These are phyloP conservation scores for Cardinalis cardinalis DNA, from an alignment of 2,113 vertebrate genomes.

Conservation along the genomic window DNA sequence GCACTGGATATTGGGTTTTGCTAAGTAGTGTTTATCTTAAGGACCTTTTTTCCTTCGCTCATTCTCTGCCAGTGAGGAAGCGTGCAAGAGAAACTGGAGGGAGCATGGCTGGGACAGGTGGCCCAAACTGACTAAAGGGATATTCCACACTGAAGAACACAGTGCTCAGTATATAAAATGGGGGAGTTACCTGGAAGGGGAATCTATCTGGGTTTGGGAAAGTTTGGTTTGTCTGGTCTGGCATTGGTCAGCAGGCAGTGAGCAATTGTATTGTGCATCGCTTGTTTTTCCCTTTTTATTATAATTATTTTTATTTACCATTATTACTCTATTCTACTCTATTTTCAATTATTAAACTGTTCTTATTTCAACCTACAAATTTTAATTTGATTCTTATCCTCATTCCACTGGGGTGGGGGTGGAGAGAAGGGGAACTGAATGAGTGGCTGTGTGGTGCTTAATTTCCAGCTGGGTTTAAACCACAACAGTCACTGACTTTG, in stretches of 20 bases:
- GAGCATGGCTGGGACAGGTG: not conserved
- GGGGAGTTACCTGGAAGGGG: not conserved
- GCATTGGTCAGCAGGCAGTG: no score
- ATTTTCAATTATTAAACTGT: not conserved
- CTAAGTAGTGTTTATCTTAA: not conserved
- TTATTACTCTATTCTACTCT: not conserved
- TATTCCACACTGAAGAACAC: not conserved
- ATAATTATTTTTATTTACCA: not conserved
- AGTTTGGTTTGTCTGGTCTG: not conserved
- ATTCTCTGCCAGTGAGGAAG: not conserved
- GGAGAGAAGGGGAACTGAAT: not conserved
- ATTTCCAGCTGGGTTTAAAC: not conserved
- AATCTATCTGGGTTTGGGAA: not conserved
- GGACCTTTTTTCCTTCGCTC: not conserved
- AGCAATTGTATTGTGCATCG: not conserved
- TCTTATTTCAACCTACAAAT: not conserved
- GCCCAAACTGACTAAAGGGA: not conserved
- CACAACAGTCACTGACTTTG: not conserved
- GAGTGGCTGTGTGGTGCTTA: not conserved
- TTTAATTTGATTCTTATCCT: not conserved
- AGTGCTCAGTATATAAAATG: not conserved
- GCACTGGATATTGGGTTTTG: not conserved
- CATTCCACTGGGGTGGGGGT: not conserved
- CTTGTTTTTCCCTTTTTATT: not conserved
- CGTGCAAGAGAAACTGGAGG: not conserved